Base-by-base conservation (phyloP, 2,888 invertebrate species). In the Cheilosia vernalis region DNA sequence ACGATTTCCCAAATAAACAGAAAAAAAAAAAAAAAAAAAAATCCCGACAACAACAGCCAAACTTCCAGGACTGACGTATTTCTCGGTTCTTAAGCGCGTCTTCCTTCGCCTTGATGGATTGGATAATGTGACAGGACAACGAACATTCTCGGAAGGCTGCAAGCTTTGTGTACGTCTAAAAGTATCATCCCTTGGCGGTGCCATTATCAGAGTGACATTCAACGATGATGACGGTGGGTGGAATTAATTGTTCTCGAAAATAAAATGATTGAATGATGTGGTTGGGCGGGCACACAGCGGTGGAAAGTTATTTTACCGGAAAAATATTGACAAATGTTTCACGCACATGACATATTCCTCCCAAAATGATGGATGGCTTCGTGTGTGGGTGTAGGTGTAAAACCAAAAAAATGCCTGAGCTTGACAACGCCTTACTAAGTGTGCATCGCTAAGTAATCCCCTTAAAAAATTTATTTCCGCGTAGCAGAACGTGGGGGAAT, bases 41-140 rank as follows among this genome's bases (percentile, higher is more conserved):
- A 58, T 55, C 19, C 21, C 49, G 63, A 49, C 13, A 58, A 63
- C 58, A 82, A 47, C 42, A 66, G 30, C 24, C 69, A 74, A 78
- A 79, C 40, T 74, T 79, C 74, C 51, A 53, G 55, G 69, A 6
- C 51, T 73, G 67, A 74, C 27, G 21, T 53, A 63, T 74, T 83
- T 70, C 73, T 79, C 67, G 73, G 72, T 44, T 79, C 37, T 58
- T 64, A 55, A 51, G 60, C 55, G 17, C 37, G 10, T 40, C 61
- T 44, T 44, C 44, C 44, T 56, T 79, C 67, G 70, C 69, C 74
- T 79, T 84, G 83, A 84, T 79, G 83, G 79, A 84, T 84, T 79
- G 69, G 64, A 63, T 84, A 74, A 79, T 74, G 83, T 79, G 83
- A 79, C 83, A 84, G 74, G 73, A 84, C 74, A 79, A 73, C 44